Percentiles rank a stretch among this genome's conserved stretches.
Conservation (phyloP, 2,888 invertebrate genomes). For the Amphipyra berbera region DNA sequence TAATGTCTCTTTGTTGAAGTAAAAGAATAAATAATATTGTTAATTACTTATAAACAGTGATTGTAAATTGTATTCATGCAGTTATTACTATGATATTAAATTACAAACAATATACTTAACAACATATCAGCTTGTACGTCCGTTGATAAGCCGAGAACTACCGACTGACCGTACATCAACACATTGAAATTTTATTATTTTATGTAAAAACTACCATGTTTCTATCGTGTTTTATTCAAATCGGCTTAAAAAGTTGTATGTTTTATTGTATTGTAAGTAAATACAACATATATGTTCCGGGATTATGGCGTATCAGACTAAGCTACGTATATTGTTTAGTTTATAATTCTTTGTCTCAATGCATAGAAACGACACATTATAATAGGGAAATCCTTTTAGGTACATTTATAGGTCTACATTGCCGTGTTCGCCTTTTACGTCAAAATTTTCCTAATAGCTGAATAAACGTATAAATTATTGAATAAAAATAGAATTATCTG, state of each 20-base stretch:
- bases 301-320: not conserved
- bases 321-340: constrained; percentile 10
- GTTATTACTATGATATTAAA: constrained; percentile 29
- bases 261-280: not conserved
- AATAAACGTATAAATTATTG: constrained; percentile 19
- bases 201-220: not conserved
- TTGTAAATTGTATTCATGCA: constrained; percentile 20
- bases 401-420: constrained; percentile 37
- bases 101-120: constrained; percentile 20
- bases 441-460: constrained; percentile 23
- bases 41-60: constrained; percentile 13
- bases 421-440: constrained; percentile 42
- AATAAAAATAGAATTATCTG: constrained; percentile 17
- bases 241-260: constrained; percentile 2
- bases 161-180: constrained; percentile 6
- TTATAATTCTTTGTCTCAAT: constrained; percentile 28
- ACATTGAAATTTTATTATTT: constrained; percentile 5
- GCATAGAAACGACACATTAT: constrained; percentile 53
- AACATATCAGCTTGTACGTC: constrained; percentile 42
- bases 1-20: constrained; percentile 33
- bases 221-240: constrained; percentile 16
- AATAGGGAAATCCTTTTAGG: constrained; percentile 65
- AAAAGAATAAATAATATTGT: not conserved
- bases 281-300: not conserved
- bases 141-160: constrained; percentile 44